Evolutionary conservation across 2,888 invertebrate genomes (phyloP).

Genomic region (Drosophila longiperda): DNA sequence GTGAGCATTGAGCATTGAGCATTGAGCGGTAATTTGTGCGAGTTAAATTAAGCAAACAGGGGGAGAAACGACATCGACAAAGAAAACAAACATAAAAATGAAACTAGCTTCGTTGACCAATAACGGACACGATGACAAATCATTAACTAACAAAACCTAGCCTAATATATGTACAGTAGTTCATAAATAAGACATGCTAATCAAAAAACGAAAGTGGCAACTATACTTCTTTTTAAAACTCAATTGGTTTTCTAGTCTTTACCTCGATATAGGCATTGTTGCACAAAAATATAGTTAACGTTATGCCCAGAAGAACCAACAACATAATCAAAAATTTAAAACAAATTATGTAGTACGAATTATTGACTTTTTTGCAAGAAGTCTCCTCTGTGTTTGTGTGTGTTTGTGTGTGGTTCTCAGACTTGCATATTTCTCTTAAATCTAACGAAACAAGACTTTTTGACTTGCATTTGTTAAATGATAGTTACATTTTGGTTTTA

Average conservation of each 20-base stretch:
- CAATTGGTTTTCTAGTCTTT: constrained; percentile 16
- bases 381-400: neutral
- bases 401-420: constrained; percentile 6
- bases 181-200: neutral
- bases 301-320: neutral
- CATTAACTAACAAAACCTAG: constrained; percentile 1
- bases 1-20: constrained; percentile 7
- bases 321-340: constrained; percentile 13
- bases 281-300: constrained; percentile 11
- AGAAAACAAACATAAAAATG: constrained; percentile 4
- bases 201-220: neutral
- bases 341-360: neutral
- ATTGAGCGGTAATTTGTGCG: constrained; percentile 1
- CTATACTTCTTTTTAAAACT: constrained; percentile 28
- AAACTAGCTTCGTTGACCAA: constrained; percentile 2
- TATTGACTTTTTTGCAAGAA: neutral
- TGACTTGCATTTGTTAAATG: constrained; percentile 3
- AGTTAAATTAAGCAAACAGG: constrained; percentile 1
- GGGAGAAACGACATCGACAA: constrained; percentile 3
- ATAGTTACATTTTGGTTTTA: neutral
- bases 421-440: neutral
- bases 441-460: constrained; percentile 6
- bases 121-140: neutral
- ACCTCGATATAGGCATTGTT: constrained; percentile 32
- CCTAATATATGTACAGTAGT: neutral